Base-by-base conservation (phyloP, 64 coral and sea anemone species). In the Dendrophyllia cribrosa region DNA sequence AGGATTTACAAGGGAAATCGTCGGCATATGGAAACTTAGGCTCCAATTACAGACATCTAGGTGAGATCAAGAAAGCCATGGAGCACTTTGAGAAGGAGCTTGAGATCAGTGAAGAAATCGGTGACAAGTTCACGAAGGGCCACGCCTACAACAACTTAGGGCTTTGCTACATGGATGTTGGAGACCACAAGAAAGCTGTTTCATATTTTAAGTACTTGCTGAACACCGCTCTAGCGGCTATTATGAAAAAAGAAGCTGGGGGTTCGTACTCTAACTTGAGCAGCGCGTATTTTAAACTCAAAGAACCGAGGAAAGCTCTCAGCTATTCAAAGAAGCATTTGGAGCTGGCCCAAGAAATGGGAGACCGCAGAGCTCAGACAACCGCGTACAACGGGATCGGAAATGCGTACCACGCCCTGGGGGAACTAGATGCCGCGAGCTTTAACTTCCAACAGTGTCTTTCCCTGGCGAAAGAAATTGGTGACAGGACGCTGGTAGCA, bases 21-120 rank as follows among this genome's bases (percentile, higher is more conserved):
- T 70, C n/a, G 8, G 67, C 67, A 6, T 70, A 70, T 70, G 67
- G 67, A 24, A 70, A 70, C 24, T 34, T 70, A 22, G 67, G 67
- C n/a, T 70, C 67, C 67, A 34, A 5, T 23, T 70, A 70, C 24
- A 70, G 67, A 26, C 21, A 70, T 3, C 67, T 70, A 10, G 67
- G 67, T 5, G 67, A 70, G 22, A 70, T 70, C 67, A 70, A 70
- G 67, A 70, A 70, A 70, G 67, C 67, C 23, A 70, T 70, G 67
- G 67, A 70, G 25, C 26, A 12, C 67, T 70, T 70, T 70, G 67
- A 70, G 67, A 70, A 43, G 67, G 67, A 70, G 25, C 5, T 7
- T 7, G 21, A 70, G 67, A 70, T 70, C 67, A 25, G n/a, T 70
- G 67, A 70, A 70, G 22, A 24, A 70, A 70, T 22, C 22, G 67